Evolutionary conservation across 2,888 invertebrate genomes (phyloP).

Genomic region (Caenorhabditis panamensis): DNA sequence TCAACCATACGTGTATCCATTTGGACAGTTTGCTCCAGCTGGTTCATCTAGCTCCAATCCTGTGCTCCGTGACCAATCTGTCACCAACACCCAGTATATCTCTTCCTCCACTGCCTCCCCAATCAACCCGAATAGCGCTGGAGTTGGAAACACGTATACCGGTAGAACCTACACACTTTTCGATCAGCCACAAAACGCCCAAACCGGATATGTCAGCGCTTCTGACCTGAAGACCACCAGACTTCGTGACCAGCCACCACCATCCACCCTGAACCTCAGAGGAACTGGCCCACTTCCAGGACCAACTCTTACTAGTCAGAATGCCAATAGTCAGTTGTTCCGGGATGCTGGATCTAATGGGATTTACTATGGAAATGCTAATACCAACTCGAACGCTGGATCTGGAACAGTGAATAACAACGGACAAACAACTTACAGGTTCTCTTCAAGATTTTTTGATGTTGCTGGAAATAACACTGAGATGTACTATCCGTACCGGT

Average conservation of each 20-base stretch:
- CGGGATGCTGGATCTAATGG: slow-evolving; percentile 43
- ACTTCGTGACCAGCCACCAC: slow-evolving; percentile 60
- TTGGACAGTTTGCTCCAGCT: slow-evolving; percentile 53
- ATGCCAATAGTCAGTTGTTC: slow-evolving; percentile 43
- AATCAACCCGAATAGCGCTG: slow-evolving; percentile 10
- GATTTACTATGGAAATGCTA: slow-evolving; percentile 50
- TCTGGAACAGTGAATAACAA: slow-evolving; percentile 10
- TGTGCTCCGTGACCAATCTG: slow-evolving; percentile 51
- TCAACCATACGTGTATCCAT: slow-evolving; percentile 60
- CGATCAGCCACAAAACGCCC: slow-evolving; percentile 51
- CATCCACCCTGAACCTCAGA: slow-evolving; percentile 35
- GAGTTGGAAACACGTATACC: slow-evolving; percentile 20
- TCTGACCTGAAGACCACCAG: slow-evolving; percentile 65
- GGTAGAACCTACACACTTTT: slow-evolving; percentile 50
- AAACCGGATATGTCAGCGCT: slow-evolving; percentile 53
- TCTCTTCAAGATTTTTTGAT: slow-evolving; percentile 62
- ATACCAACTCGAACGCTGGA: slow-evolving; percentile 15
- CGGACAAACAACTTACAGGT: slow-evolving; percentile 40
- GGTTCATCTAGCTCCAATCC: slow-evolving; percentile 43
- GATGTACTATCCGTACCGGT: slow-evolving; percentile 71
- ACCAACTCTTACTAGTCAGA: slow-evolving; percentile 38
- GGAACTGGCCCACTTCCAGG: slow-evolving; percentile 64
- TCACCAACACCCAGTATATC: slow-evolving; percentile 1
- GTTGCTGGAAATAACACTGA: slow-evolving; percentile 61
- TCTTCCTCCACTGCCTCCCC: slow-evolving; percentile 17